A percentile compares a stretch with the other conserved stretches of the same genome.
Conservation (phyloP, 53 echinoderm and acorn worm genomes). For the Astropecten irregularis region DNA sequence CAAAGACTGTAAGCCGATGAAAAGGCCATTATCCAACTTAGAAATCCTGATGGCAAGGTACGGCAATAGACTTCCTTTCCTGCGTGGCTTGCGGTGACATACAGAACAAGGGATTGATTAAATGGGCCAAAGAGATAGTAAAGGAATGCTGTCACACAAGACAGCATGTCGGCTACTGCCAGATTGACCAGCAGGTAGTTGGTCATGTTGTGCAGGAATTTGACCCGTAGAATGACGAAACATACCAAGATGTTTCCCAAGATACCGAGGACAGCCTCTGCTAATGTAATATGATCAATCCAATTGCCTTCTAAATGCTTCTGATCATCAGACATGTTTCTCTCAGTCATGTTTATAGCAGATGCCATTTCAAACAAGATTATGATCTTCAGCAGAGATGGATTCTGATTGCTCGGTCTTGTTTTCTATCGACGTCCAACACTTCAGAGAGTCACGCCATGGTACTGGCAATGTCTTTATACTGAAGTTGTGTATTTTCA, state of each 20-base stretch:
- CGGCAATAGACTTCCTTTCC: not conserved
- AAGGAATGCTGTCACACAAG: not conserved
- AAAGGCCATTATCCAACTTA: not conserved
- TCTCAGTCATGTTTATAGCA: no score
- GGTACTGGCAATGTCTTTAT: no score
- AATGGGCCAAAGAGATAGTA: not conserved
- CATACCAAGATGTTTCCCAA: conserved; percentile 15
- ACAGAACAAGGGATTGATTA: not conserved
- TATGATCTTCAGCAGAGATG: no score
- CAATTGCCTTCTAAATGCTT: not conserved
- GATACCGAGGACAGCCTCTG: not conserved
- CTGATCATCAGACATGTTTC: not conserved
- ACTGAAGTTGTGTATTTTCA: no score
- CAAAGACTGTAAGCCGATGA: conserved; percentile 18
- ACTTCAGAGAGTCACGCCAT: no score
- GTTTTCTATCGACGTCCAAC: no score
- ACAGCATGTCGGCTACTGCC: conserved; percentile 9
- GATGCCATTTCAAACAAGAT: no score
- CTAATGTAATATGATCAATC: not conserved
- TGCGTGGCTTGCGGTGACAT: not conserved
- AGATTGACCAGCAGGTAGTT: conserved; percentile 31
- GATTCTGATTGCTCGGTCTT: no score
- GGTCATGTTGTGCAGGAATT: conserved; percentile 9
- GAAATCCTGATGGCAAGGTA: not conserved
- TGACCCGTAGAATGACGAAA: conserved; percentile 26